Percentiles rank a stretch among this genome's conserved stretches.
These are phyloP conservation scores for Potorous gilbertii DNA, from an alignment of 2,797 vertebrate genomes.

Conservation along the genomic window DNA sequence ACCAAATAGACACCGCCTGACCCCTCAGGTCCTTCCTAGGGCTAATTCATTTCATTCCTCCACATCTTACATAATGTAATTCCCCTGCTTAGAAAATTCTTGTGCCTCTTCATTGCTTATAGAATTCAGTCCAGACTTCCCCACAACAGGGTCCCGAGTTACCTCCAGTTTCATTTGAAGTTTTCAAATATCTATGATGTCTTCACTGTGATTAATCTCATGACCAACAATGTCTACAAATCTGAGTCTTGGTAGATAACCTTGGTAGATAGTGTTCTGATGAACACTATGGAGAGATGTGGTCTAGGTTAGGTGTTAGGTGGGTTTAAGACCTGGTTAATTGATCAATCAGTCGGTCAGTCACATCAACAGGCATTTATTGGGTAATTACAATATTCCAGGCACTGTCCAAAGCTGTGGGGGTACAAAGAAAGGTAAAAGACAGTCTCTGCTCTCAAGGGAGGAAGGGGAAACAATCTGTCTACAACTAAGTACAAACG, in stretches of 20 bases:
- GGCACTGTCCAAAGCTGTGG: no score
- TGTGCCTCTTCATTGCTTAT: background rate
- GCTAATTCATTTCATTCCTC: background rate
- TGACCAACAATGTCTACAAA: background rate
- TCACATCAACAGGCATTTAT: no score
- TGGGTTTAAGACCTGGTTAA: no score
- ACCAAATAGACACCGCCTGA: background rate
- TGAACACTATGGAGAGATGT: no score
- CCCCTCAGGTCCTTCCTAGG: no score
- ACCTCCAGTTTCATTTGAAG: background rate
- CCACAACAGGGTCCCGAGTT: background rate
- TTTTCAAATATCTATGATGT: background rate
- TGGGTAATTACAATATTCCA: no score
- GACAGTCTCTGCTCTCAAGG: no score
- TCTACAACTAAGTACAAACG: no score
- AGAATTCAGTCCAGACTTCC: background rate
- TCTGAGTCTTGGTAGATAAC: background rate
- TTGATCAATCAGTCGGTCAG: no score
- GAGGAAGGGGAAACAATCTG: no score
- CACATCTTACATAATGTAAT: background rate
- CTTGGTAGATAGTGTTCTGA: background rate
- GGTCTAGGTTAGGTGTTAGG: no score
- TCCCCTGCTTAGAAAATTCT: background rate
- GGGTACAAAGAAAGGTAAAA: no score
- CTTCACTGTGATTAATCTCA: background rate